Conservation (phyloP, 1,140 invertebrate species). For the Tribolium castaneum region DNA sequence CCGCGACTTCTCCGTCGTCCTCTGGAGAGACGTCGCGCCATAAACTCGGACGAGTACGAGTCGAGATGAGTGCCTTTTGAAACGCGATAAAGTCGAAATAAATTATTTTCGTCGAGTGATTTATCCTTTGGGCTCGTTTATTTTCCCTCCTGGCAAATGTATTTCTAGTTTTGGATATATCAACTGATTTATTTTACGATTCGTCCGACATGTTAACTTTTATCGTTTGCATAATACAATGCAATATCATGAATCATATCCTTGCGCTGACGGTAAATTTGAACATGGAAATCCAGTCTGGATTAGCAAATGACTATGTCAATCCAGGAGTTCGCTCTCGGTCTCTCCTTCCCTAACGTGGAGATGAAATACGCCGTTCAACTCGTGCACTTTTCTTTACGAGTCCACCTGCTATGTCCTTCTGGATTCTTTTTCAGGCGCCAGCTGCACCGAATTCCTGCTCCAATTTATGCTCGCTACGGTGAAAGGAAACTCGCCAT, state of each 20-base stretch:
- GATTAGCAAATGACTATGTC: conserved; percentile 26
- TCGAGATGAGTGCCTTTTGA: conserved; percentile 7
- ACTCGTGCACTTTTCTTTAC: conserved; percentile 18
- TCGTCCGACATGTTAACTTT: conserved; percentile 25
- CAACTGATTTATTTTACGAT: conserved; percentile 29
- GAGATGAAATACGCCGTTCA: neutral
- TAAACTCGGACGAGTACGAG: conserved; percentile 7
- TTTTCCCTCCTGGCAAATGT: conserved; percentile 31
- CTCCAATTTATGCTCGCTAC: conserved; percentile 37
- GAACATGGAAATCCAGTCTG: conserved; percentile 10
- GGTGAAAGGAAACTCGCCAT: conserved; percentile 37
- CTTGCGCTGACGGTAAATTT: conserved; percentile 2
- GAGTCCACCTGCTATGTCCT: conserved; percentile 37
- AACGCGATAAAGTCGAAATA: conserved; percentile 41
- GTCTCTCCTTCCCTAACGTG: neutral
- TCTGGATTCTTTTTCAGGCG: conserved; percentile 36
- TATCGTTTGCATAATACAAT: conserved; percentile 34
- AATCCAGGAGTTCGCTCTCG: neutral
- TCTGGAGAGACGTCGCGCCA: conserved; percentile 28
- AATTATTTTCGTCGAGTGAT: conserved; percentile 44
- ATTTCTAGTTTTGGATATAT: conserved; percentile 30
- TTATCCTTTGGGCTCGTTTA: conserved; percentile 36
- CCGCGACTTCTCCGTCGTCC: neutral
- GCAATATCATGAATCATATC: conserved; percentile 21
- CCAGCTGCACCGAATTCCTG: conserved; percentile 34